Conservation (phyloP, 2,888 invertebrate species). For the Cylloceria caligata region DNA sequence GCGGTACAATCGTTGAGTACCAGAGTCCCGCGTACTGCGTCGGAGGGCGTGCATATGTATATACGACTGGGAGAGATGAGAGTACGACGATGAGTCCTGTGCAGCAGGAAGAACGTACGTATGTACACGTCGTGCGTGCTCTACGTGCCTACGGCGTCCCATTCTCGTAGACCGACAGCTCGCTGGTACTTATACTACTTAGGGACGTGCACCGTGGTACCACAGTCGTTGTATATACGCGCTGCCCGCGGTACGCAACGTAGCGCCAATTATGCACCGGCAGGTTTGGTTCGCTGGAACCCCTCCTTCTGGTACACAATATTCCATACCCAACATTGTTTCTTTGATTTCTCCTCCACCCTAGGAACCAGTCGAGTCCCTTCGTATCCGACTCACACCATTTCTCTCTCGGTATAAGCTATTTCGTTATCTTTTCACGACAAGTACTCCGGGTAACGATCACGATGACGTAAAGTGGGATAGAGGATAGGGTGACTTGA, state of each 20-base stretch:
- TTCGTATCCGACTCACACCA: neutral
- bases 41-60: constrained; percentile 14
- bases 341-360: constrained; percentile 55
- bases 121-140: constrained; percentile 59
- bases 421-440: constrained; percentile 59
- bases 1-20: constrained; percentile 24
- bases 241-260: constrained; percentile 16
- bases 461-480: constrained; percentile 40
- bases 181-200: constrained; percentile 55
- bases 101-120: constrained; percentile 51
- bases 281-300: constrained; percentile 31
- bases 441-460: constrained; percentile 54
- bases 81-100: constrained; percentile 42
- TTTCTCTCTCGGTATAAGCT: neutral
- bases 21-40: constrained; percentile 3
- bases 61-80: neutral
- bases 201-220: constrained; percentile 30
- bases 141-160: constrained; percentile 59
- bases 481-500: constrained; percentile 14
- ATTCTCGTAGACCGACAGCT: constrained; percentile 48
- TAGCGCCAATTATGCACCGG: constrained; percentile 59
- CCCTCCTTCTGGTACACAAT: constrained; percentile 32
- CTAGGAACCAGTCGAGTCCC: constrained; percentile 17
- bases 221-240: constrained; percentile 2
- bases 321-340: constrained; percentile 55